A percentile compares a stretch with the other conserved stretches of the same genome.
Evolutionary conservation across 2,888 invertebrate species (phyloP).

Genomic region (Rhagonycha fulva): DNA sequence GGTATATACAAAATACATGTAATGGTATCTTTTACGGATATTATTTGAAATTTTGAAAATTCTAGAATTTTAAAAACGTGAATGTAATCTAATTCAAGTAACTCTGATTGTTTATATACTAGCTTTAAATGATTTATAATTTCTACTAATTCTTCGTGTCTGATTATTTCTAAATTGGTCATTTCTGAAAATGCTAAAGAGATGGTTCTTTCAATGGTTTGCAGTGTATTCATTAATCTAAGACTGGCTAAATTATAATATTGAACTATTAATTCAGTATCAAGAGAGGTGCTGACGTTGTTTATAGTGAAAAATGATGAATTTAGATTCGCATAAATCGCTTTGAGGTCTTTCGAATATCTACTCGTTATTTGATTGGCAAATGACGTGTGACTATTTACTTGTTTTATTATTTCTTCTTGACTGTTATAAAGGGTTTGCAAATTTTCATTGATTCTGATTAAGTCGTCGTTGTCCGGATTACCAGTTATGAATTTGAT

Average conservation of each 20-base stretch:
- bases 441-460: slow-evolving; percentile 22
- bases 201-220: slow-evolving; percentile 24
- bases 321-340: slow-evolving; percentile 6
- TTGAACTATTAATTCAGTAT: too few relatives aligned
- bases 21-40: slow-evolving; percentile 7
- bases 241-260: too few relatives aligned
- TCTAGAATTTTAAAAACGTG: slow-evolving; percentile 23
- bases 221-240: slow-evolving; percentile 11
- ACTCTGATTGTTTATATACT: slow-evolving; percentile 22
- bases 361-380: slow-evolving; percentile 27
- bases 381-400: slow-evolving; percentile 23
- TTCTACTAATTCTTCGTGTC: slow-evolving; percentile 16
- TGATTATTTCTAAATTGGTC: slow-evolving; percentile 25
- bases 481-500: slow-evolving; percentile 28
- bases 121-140: slow-evolving; percentile 19
- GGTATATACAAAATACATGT: slow-evolving; percentile 28
- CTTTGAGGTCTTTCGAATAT: slow-evolving; percentile 16
- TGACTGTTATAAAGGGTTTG: slow-evolving; percentile 19
- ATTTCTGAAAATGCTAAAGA: slow-evolving; percentile 19
- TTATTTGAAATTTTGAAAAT: slow-evolving; percentile 6
- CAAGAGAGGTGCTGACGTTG: too few relatives aligned
- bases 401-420: slow-evolving; percentile 18
- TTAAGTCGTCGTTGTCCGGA: slow-evolving; percentile 23
- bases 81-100: slow-evolving; percentile 14
- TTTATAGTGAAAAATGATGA: too few relatives aligned